Percentiles rank a stretch among this genome's conserved stretches.
phyloP scores from a whole-genome alignment of 2,797 vertebrate species.

The Remorina albescens region DNA sequence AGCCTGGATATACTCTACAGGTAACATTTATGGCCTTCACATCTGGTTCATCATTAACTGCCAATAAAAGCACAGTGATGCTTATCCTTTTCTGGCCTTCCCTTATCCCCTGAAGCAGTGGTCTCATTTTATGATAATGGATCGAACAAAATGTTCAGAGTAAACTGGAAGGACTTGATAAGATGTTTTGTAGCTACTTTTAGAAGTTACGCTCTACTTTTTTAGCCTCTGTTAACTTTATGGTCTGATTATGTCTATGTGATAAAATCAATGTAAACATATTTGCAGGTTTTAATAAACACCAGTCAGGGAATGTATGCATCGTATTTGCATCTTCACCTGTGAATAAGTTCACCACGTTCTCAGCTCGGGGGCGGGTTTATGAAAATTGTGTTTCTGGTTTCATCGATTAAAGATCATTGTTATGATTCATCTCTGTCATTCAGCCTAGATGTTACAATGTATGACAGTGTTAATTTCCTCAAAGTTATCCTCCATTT shows the following conservation, averaged over 20 bases:
- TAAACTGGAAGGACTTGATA: neutral
- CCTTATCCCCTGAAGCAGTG: neutral
- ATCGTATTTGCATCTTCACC: constrained; percentile 3
- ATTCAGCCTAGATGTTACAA: constrained; percentile 4
- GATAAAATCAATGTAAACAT: constrained; percentile 20
- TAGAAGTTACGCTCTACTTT: neutral
- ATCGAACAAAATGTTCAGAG: constrained; percentile 28
- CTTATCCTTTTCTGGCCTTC: constrained; percentile 6
- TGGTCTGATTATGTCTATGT: constrained; percentile 9
- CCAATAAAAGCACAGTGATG: neutral
- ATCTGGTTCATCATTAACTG: neutral
- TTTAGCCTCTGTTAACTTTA: neutral
- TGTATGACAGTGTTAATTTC: constrained; percentile 4
- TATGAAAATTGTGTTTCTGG: neutral
- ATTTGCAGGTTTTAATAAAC: constrained; percentile 7
- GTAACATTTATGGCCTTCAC: constrained; percentile 65
- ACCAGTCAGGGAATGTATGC: neutral
- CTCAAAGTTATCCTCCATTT: neutral
- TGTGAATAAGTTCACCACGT: constrained; percentile 4
- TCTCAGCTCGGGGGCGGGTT: constrained; percentile 6
- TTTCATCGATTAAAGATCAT: constrained; percentile 11
- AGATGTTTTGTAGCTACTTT: neutral
- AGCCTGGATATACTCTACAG: constrained; percentile 97
- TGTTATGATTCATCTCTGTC: constrained; percentile 19
- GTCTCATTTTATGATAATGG: neutral